Conservation (phyloP, 2,888 invertebrate species). For the Pyrochroa serraticornis region DNA sequence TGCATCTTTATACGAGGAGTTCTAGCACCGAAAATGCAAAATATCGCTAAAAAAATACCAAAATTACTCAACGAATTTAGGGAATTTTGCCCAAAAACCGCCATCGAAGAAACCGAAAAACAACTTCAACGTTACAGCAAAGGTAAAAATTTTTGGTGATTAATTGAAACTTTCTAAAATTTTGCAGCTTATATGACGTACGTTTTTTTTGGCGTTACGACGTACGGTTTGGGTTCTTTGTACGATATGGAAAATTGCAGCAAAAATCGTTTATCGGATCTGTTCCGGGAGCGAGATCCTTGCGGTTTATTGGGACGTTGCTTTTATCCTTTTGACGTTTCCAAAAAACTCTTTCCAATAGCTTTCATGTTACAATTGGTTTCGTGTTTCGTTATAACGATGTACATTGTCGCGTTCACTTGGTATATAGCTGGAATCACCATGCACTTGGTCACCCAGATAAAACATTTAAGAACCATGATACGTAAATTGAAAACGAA, state of each 20-base stretch:
- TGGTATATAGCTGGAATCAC: background rate
- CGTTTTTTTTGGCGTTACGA: conserved; percentile 6
- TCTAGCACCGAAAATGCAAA: conserved; percentile 1
- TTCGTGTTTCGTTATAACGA: background rate
- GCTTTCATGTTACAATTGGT: conserved; percentile 4
- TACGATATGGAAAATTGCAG: conserved; percentile 3
- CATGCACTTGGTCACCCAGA: conserved; percentile 6
- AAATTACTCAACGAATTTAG: background rate
- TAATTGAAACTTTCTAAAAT: background rate
- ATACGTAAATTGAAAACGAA: background rate
- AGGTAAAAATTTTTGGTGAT: background rate
- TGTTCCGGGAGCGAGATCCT: conserved; percentile 5
- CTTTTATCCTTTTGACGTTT: conserved; percentile 10
- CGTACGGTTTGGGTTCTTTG: conserved; percentile 6
- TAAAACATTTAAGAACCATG: background rate
- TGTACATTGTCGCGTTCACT: background rate
- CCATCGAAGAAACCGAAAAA: background rate
- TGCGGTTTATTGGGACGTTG: conserved; percentile 8
- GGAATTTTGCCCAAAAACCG: background rate
- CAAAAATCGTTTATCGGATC: background rate
- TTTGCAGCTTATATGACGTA: conserved; percentile 5
- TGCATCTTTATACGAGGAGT: conserved; percentile 12
- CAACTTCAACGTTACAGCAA: conserved; percentile 2
- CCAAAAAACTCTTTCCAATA: conserved; percentile 1
- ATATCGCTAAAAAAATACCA: background rate